Base-by-base conservation (phyloP, 2,113 vertebrate genomes). In the Aptenodytes patagonicus region DNA sequence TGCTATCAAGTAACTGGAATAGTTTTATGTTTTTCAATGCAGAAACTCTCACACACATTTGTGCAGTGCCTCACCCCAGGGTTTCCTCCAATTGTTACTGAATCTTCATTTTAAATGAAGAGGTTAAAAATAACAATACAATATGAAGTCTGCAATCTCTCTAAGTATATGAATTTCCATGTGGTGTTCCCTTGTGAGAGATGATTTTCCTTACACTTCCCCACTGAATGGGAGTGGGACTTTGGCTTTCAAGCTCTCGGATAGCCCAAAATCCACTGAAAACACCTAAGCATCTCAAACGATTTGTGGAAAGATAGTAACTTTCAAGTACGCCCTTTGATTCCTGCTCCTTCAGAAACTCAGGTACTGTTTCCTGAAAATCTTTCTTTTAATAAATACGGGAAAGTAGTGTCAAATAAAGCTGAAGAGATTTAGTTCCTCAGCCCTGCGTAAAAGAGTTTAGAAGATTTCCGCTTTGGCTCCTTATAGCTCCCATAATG, bases 21-120 rank as follows among this genome's bases (percentile, higher is more conserved):
- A 68, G 28, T 65, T 72, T 83, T 26, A 66, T 46, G 24, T 31
- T 79, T 94, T 88, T 24, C 16, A 8, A 22, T 44, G 51, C 79
- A 86, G 71, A 92, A 95, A 87, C 60, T 47, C 38, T 80, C 91
- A 91, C 58, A 89, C 42, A 60, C 57, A 65, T 89, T 83, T 83
- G 46, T 75, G 71, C 51, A 40, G 42, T 83, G 92, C 96, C 90
- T 97, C 92, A 95, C 85, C 96, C 82, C 58, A 75, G 60, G 9
- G 92, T 7, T 96, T 96, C 97, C 96, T 96, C 70, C 93, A 93
- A 94, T 95, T 96, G 95, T 96, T 96, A 87, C 16, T 0, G 0
- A 61, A 80, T 80, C 79, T 94, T 92, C 78, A 88, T 80, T 94
- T 93, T 40, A 93, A 96, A 93, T 79, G 15, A 90, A 92, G 91